Base-by-base conservation (phyloP, 2,888 invertebrate genomes). In the Chloromyia formosa region DNA sequence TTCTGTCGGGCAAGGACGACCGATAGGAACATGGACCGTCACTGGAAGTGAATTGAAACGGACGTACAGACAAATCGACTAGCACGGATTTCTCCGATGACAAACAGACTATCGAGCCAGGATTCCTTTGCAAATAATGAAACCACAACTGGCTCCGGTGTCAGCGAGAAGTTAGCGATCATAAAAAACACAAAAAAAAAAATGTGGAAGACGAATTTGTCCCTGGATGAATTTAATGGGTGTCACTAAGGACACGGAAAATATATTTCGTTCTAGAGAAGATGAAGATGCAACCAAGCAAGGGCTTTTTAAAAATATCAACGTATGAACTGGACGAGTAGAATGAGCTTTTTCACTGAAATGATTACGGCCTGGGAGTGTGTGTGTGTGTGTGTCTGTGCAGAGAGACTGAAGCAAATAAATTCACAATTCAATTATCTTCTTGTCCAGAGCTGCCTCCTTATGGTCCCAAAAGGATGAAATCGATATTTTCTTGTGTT, bases 191-290 rank as follows among this genome's bases (percentile, higher is more conserved):
- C 45, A 45, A 40, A 7, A 2, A 35, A 2, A 35, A 7, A 35
- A 35, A 35, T 4, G 27, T 35, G 27, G 7, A 66, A 66, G 66
- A 66, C 49, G 45, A 66, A 66, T 66, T 66, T 22, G 22, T 66
- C 66, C 66, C 66, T 66, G 66, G 66, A 49, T 66, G 49, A n/a
- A 66, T 66, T 49, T 66, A 27, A 49, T 49, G 66, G 66, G 66
- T 66, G 66, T 22, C 66, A 66, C 66, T 16, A 12, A 49, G 49
- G 49, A 1, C 66, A 66, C n/a, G 22, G 35, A 35, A 7, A 35
- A 22, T 49, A 22, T 1, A 49, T 64, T 64, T 14, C 1, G 40
- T 42, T 42, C 40, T 27, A 23, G 14, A 42, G 23, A 64, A 42
- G 18, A 27, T 0, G 18, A 66, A 27, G 14, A 14, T 5, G 45